phyloP scores from a whole-genome alignment of 2,113 vertebrate genomes.

The Hemichromis elongatus region DNA sequence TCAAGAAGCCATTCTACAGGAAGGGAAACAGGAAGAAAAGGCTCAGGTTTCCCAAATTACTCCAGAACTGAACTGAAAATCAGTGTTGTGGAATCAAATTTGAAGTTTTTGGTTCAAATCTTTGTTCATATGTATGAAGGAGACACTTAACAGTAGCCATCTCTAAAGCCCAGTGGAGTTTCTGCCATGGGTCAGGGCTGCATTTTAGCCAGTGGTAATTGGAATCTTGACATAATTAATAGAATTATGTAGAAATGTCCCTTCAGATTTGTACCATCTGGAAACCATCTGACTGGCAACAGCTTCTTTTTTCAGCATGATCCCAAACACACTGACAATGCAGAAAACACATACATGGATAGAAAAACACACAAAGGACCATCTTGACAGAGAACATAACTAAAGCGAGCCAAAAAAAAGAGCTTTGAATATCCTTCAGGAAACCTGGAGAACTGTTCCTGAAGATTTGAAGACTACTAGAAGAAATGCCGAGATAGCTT shows the following conservation, averaged over 20 bases:
- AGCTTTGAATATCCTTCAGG: neutral
- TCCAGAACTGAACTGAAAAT: neutral
- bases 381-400: neutral
- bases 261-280: no score
- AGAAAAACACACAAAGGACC: neutral
- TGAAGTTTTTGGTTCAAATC: neutral
- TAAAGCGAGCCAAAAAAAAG: neutral
- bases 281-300: no score
- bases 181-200: no score
- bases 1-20: neutral
- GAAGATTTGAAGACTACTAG: neutral
- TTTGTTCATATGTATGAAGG: neutral
- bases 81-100: neutral
- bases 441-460: neutral
- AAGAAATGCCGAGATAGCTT: neutral
- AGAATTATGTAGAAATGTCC: no score
- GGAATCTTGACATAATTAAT: no score
- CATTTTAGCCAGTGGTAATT: no score
- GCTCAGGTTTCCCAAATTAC: neutral
- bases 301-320: no score
- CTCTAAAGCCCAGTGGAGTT: no score
- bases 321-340: no score
- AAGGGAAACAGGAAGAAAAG: neutral
- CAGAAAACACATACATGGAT: no score
- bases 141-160: neutral